Evolutionary conservation across 2,113 vertebrate genomes (phyloP).

Genomic region (Corvus hawaiiensis): DNA sequence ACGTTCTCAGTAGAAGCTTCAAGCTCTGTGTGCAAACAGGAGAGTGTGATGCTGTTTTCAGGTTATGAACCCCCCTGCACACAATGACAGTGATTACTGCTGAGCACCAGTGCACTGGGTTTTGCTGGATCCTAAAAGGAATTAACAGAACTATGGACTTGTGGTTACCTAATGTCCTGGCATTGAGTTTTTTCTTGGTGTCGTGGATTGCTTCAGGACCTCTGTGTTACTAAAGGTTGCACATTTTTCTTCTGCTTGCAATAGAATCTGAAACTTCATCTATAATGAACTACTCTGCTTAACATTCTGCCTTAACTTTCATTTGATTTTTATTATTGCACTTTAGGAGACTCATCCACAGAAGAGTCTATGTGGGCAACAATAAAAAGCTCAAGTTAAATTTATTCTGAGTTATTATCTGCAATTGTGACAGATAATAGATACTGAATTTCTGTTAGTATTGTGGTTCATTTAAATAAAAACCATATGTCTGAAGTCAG

Average conservation of each 20-base stretch:
- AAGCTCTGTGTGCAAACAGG: neutral
- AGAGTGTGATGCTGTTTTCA: neutral
- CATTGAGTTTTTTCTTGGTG: neutral
- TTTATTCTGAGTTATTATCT: conserved; percentile 32
- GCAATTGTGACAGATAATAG: conserved; percentile 15
- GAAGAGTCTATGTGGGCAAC: neutral
- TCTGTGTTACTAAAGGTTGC: neutral
- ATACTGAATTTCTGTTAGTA: conserved; percentile 14
- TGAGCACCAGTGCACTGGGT: neutral
- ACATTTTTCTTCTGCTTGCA: neutral
- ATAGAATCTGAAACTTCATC: neutral
- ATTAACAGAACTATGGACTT: neutral
- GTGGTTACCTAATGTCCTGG: neutral
- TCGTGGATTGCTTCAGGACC: neutral
- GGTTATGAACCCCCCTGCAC: neutral
- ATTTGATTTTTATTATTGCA: neutral
- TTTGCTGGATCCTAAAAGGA: neutral
- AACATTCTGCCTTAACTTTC: neutral
- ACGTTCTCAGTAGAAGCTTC: neutral
- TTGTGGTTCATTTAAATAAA: conserved; percentile 55
- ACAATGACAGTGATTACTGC: neutral
- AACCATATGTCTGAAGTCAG: conserved; percentile 41
- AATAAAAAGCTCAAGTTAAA: conserved; percentile 5
- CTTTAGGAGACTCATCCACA: neutral
- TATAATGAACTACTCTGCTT: neutral